These are phyloP conservation scores for Oenanthe oenanthe DNA, from an alignment of 2,113 vertebrate species.

Conservation along the genomic window DNA sequence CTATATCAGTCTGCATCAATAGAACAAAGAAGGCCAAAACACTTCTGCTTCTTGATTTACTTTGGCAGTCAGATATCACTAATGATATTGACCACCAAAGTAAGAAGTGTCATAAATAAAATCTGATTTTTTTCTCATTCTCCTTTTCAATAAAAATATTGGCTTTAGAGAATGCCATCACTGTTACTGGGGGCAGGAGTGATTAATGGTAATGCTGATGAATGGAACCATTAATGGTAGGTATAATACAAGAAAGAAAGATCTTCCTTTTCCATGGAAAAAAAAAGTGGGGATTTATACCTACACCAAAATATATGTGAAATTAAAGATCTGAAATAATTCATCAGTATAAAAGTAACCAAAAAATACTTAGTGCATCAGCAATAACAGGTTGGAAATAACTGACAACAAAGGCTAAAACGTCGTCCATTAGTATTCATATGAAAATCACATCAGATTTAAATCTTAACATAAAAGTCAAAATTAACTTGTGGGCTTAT, in stretches of 20 bases:
- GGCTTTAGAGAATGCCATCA: not conserved
- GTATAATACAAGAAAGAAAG: not conserved
- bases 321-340: not conserved
- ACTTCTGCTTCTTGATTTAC: not conserved
- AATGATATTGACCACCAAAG: not conserved
- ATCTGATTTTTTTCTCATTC: not conserved
- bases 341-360: not conserved
- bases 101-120: not conserved
- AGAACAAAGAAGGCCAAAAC: not conserved
- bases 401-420: not conserved
- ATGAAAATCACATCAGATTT: not conserved
- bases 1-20: not conserved
- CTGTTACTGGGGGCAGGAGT: not conserved
- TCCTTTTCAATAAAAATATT: not conserved
- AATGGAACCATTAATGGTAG: not conserved
- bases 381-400: not conserved
- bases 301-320: not conserved
- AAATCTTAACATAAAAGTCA: not conserved
- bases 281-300: not conserved
- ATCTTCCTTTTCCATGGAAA: not conserved
- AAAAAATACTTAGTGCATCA: not conserved
- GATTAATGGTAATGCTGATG: not conserved
- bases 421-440: not conserved
- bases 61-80: not conserved
- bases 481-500: not conserved